These are phyloP conservation scores for Azemiops feae DNA, from an alignment of 2,113 vertebrate genomes.

Conservation along the genomic window DNA sequence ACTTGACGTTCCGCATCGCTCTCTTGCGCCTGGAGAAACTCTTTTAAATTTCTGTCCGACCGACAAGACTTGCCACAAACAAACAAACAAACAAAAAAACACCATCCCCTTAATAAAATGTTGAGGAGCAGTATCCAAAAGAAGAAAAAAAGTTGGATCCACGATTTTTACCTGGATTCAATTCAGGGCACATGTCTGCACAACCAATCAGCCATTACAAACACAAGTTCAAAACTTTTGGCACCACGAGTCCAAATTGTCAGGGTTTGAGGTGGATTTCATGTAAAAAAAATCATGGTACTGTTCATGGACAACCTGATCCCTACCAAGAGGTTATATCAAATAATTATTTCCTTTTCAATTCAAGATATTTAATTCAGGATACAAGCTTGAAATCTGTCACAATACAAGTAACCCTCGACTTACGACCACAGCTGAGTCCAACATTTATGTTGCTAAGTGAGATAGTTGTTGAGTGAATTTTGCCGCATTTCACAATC, in stretches of 20 bases:
- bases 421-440: too few relatives aligned
- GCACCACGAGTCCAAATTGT: not conserved
- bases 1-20: not conserved
- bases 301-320: not conserved
- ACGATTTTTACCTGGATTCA: not conserved
- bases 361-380: not conserved
- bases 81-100: too few relatives aligned
- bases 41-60: not conserved
- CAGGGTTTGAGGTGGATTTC: not conserved
- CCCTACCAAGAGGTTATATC: not conserved
- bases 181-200: not conserved
- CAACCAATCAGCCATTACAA: not conserved
- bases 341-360: not conserved
- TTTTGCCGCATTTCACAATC: too few relatives aligned
- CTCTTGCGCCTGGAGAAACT: not conserved
- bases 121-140: not conserved
- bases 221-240: not conserved
- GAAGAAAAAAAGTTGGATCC: not conserved
- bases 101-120: not conserved
- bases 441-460: too few relatives aligned
- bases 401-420: not conserved
- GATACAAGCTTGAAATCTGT: not conserved
- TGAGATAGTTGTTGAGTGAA: too few relatives aligned
- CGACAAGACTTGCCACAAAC: not conserved
- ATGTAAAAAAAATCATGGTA: not conserved